Evolutionary conservation across 2,113 vertebrate species (phyloP), one percentile per base, ranked within the genome.

Genomic region (Vidua macroura): DNA sequence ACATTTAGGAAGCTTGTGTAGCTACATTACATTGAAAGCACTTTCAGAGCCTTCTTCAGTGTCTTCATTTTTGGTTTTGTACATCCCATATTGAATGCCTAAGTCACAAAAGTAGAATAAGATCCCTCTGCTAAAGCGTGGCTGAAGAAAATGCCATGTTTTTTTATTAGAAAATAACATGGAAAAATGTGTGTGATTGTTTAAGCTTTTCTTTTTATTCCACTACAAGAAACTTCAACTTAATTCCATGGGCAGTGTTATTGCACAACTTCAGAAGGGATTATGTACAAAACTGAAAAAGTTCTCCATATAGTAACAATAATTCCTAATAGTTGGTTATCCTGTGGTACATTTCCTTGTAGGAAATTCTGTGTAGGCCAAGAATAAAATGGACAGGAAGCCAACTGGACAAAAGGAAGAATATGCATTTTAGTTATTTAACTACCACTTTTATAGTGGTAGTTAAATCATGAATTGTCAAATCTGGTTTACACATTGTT

Each of bases 351-450:
- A 30, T 88, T 75, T 83, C 74, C 83, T 88, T 59, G 58, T 51
- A 90, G 67, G 46, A 92, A 91, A 93, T 79, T 82, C 46, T 35
- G 28, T 73, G 51, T 37, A 69, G 58, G 74, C 46, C 73, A 87
- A 95, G 80, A 95, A 66, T n/a, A 73, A 95, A 95, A 92, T 7
- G 55, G 25, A 91, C 28, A 67, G 62, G 53, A 82, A 92, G 81
- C 44, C 83, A 96, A 67, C 10, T 66, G 73, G 70, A 83, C 86
- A 81, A 93, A 85, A 31, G 15, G 27, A 91, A 62, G 33, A 95
- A 80, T 69, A 73, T 1, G 15, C 8, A 75, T 78, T 93, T 93
- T 62, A 69, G 68, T 79, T 75, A 52, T 84, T 95, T 95, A 82
- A 72, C 35, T 75, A 51, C 9, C 16, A 43, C 28, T 96, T 86